Evolutionary conservation across 2,888 invertebrate species (phyloP).

Genomic region (Drosophila merina): DNA sequence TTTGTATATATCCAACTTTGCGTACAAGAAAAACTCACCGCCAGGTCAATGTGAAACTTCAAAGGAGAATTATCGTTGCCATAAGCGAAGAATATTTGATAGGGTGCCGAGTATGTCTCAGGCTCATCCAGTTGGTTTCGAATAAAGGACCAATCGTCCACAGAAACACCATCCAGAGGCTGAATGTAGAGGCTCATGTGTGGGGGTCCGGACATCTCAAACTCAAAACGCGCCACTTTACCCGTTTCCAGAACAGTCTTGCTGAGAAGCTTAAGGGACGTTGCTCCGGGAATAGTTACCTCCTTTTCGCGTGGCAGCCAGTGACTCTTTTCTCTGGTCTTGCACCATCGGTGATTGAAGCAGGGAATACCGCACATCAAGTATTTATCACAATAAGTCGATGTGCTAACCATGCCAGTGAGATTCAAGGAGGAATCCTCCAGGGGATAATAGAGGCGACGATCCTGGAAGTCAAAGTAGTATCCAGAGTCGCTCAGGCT

Average conservation of each 20-base stretch:
- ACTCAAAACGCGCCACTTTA: slow-evolving; percentile 65
- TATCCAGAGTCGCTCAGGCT: slow-evolving; percentile 84
- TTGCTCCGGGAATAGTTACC: slow-evolving; percentile 56
- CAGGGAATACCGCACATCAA: slow-evolving; percentile 81
- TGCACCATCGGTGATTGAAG: slow-evolving; percentile 76
- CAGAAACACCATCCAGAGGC: slow-evolving; percentile 63
- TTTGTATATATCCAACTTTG: too few species aligned
- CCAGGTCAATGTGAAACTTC: slow-evolving; percentile 73
- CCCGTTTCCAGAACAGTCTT: slow-evolving; percentile 50
- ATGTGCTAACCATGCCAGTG: slow-evolving; percentile 54
- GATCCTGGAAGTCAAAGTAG: slow-evolving; percentile 85
- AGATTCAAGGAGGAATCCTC: slow-evolving; percentile 60
- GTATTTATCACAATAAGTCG: slow-evolving; percentile 64
- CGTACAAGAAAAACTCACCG: slow-evolving; percentile 40
- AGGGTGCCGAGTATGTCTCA: slow-evolving; percentile 67
- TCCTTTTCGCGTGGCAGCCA: slow-evolving; percentile 72
- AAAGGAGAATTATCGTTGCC: slow-evolving; percentile 73
- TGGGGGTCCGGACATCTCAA: slow-evolving; percentile 75
- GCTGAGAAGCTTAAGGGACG: slow-evolving; percentile 43
- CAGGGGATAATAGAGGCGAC: slow-evolving; percentile 64
- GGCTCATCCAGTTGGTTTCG: slow-evolving; percentile 65
- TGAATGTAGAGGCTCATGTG: slow-evolving; percentile 79
- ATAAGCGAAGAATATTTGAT: slow-evolving; percentile 75
- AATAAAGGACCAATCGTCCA: slow-evolving; percentile 79
- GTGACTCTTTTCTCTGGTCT: slow-evolving; percentile 51